Conservation (phyloP, 92 coral and sea anemone genomes). For the Bergia sp. region DNA sequence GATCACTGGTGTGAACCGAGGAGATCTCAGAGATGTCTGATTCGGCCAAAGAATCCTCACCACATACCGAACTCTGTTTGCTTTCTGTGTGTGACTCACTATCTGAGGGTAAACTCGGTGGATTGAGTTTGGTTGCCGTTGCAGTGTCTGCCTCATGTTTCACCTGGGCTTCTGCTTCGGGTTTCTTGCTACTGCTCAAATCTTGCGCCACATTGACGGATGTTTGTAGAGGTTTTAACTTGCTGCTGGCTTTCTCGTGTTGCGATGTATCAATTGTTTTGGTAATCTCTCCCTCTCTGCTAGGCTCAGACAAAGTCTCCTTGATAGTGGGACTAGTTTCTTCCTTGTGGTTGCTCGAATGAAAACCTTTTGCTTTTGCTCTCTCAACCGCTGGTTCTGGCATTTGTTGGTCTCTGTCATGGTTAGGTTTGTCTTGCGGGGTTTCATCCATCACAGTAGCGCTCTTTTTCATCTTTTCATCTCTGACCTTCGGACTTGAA, state of each 20-base stretch:
- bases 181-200: background rate
- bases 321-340: background rate
- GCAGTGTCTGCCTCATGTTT: background rate
- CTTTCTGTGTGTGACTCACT: constrained; percentile 12
- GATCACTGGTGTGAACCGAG: constrained; percentile 97
- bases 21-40: constrained; percentile 92
- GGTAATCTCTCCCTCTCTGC: background rate
- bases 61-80: constrained; percentile 30
- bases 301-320: background rate
- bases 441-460: background rate
- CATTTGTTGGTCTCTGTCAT: constrained; percentile 33
- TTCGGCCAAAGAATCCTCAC: constrained; percentile 70
- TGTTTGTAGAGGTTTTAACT: background rate
- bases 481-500: constrained; percentile 32
- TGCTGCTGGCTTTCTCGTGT: background rate
- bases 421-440: background rate
- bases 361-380: constrained; percentile 14
- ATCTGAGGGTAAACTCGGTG: background rate
- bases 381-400: constrained; percentile 35
- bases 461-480: constrained; percentile 31
- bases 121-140: background rate
- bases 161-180: background rate
- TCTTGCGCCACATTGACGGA: background rate
- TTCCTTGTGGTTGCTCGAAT: background rate
- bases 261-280: background rate